These are phyloP conservation scores for Dromius quadrimaculatus DNA, from an alignment of 2,888 invertebrate species.

Conservation along the genomic window DNA sequence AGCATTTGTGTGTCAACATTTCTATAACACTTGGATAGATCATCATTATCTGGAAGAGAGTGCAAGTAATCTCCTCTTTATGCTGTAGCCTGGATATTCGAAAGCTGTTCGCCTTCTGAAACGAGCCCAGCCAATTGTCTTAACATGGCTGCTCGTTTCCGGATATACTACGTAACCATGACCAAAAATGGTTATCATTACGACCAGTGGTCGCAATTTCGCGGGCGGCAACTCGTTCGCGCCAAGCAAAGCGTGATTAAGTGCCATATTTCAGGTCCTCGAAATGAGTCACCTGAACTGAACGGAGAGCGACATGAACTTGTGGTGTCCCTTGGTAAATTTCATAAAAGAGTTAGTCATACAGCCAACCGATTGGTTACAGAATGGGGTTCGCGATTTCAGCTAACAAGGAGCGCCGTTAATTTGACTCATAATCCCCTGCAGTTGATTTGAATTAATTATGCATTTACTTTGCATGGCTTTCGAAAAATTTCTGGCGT, in stretches of 20 bases:
- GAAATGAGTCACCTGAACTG: slow-evolving; percentile 37
- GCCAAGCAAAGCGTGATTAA: slow-evolving; percentile 43
- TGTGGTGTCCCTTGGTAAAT: slow-evolving; percentile 22
- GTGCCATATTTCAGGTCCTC: slow-evolving; percentile 34
- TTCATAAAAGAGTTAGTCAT: slow-evolving; percentile 44
- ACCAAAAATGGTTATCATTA: slow-evolving; percentile 37
- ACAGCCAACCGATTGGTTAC: not conserved
- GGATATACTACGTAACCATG: slow-evolving; percentile 15
- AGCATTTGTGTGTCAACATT: not conserved
- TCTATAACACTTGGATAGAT: not conserved
- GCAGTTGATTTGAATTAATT: slow-evolving; percentile 21
- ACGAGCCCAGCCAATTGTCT: slow-evolving; percentile 28
- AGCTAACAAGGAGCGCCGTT: slow-evolving; percentile 1
- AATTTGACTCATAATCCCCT: slow-evolving; percentile 1
- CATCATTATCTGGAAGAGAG: not conserved
- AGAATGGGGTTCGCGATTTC: no score
- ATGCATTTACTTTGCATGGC: slow-evolving; percentile 2
- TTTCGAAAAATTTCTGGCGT: not conserved
- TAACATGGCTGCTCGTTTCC: slow-evolving; percentile 25
- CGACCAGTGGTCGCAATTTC: slow-evolving; percentile 32
- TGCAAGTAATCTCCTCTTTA: not conserved
- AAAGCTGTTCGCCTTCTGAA: not conserved
- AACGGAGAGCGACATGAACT: slow-evolving; percentile 4
- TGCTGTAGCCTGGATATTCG: no score
- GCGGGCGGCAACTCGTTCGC: slow-evolving; percentile 20